Base-by-base conservation (phyloP, 2,113 vertebrate species). In the Microcebus murinus region DNA sequence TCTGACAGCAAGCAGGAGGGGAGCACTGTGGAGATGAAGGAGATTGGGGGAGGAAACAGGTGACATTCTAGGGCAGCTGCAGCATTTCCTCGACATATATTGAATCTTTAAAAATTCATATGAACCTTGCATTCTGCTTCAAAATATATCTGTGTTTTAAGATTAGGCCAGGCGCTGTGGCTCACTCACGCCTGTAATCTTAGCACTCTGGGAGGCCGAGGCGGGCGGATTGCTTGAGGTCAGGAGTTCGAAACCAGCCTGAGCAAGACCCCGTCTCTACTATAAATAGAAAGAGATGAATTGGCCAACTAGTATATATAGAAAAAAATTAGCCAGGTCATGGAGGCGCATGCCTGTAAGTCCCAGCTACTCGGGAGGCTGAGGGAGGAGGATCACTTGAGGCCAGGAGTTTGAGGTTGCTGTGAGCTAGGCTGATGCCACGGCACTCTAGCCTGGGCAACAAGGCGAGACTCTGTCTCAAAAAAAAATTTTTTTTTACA, bases 121-220 rank as follows among this genome's bases (percentile, higher is more conserved):
- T 89, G 67, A 92, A 73, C 70, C 92, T 92, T 85, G 50, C 36
- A 68, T 74, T 90, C 80, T 74, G n/a, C 57, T 89, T 97, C 73
- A 81, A 92, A 86, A 45, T 81, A 34, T 70, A 36, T 71, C 34
- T 18, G 8, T 55, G 45, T 91, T 79, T 71, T 34, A 70, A 77
- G 68, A 87, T 45, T 45, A 45, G 45, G 45, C 8, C 45, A 0
- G 45, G 45, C 8, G 45, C 45, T 0, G 8, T 45, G 45, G 45
- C 45, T 45, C 45, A 45, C 45, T 45, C 45, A 45, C 8, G 1
- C 45, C 45, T 45, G 45, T 45, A 45, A 45, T 45, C 45, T 1
- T 45, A 45, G 45, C 45, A 45, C 8, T 8, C 45, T 45, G 45
- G 8, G 45, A 45, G 8, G 45, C 45, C 45, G 45, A 45, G 45